Conservation (phyloP, 2,113 vertebrate genomes). For the Eclectus roratus region DNA sequence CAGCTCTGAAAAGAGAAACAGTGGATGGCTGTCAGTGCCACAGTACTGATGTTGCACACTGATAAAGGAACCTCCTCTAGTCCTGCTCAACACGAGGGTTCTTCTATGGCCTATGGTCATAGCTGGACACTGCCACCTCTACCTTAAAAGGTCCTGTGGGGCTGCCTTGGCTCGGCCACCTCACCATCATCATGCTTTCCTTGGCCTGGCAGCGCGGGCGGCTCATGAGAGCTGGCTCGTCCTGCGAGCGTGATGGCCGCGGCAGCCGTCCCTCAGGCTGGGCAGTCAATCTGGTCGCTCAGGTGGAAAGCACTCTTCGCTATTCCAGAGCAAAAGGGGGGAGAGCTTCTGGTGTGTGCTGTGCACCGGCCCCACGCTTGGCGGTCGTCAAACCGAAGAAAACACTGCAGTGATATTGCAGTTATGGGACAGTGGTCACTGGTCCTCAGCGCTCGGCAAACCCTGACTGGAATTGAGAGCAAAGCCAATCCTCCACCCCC, state of each 20-base stretch:
- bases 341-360: not conserved
- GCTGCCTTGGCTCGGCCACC: not conserved
- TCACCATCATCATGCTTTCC: fast-evolving
- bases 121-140: not conserved
- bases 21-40: not conserved
- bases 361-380: fast-evolving
- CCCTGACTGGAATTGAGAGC: not conserved
- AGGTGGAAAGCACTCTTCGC: not conserved
- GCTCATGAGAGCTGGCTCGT: fast-evolving
- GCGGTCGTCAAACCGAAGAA: fast-evolving
- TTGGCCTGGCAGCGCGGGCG: fast-evolving
- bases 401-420: not conserved
- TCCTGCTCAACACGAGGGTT: not conserved
- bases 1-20: not conserved
- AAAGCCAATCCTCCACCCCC: not conserved
- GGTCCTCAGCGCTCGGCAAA: not conserved
- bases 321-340: not conserved
- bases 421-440: not conserved
- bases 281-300: not conserved
- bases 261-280: fast-evolving
- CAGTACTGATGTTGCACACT: not conserved
- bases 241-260: not conserved
- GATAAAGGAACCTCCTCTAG: not conserved
- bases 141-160: not conserved
- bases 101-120: not conserved